These are phyloP conservation scores for Hiodon tergisus DNA, from an alignment of 2,113 vertebrate species.

Conservation along the genomic window DNA sequence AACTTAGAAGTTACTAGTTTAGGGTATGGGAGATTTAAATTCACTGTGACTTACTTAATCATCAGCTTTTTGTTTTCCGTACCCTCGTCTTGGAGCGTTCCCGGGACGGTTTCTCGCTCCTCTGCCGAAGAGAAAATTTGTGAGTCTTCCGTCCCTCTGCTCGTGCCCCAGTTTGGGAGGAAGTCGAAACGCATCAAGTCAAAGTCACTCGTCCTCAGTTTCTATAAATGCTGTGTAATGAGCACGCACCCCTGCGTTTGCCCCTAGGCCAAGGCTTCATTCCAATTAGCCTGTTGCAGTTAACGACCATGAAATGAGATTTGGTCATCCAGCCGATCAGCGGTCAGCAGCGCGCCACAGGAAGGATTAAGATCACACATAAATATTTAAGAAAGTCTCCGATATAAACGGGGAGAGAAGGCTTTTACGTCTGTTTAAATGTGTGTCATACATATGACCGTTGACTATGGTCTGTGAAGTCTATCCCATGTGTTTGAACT, in stretches of 20 bases:
- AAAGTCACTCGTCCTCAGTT: constrained; percentile 40
- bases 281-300: constrained; percentile 60
- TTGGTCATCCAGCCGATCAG: constrained; percentile 49
- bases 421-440: constrained; percentile 1
- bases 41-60: no score
- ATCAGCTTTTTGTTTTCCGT: no score
- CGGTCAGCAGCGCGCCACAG: constrained; percentile 37
- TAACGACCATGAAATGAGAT: constrained; percentile 61
- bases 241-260: constrained; percentile 10
- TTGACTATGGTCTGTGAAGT: not conserved
- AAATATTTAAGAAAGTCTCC: constrained; percentile 27
- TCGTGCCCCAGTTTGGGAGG: constrained; percentile 27
- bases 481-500: not conserved
- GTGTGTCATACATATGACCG: constrained; percentile 21
- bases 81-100: not conserved
- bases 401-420: constrained; percentile 2
- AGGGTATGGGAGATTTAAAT: no score
- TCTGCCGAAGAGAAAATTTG: not conserved
- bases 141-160: not conserved
- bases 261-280: constrained; percentile 26
- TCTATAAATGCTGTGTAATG: constrained; percentile 32
- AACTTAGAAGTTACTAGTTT: no score
- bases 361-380: constrained; percentile 31
- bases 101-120: not conserved
- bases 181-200: constrained; percentile 35